These are phyloP conservation scores for Erinaceus europaeus DNA, from an alignment of 2,113 vertebrate genomes.

Conservation along the genomic window DNA sequence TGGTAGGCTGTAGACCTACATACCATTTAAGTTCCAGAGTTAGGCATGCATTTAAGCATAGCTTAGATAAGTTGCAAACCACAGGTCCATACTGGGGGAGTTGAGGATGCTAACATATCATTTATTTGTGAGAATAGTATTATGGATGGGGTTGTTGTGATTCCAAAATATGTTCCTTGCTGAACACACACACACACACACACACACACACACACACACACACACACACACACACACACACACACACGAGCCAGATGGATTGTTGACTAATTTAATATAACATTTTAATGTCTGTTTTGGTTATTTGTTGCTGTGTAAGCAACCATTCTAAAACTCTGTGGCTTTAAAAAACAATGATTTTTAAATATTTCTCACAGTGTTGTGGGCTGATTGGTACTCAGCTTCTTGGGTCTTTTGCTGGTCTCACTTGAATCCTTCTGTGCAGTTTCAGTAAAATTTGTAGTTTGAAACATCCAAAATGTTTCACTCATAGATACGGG, in stretches of 20 bases:
- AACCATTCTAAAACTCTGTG: background rate
- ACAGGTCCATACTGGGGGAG: conserved; percentile 4
- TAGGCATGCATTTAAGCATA: conserved; percentile 8
- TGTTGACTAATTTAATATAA: background rate
- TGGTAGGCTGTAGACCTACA: background rate
- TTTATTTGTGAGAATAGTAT: conserved; percentile 26
- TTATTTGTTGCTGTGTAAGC: background rate
- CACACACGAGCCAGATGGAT: background rate
- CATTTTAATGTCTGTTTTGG: background rate
- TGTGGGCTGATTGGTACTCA: background rate
- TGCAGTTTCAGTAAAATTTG: background rate
- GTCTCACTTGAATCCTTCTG: background rate
- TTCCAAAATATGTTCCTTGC: background rate
- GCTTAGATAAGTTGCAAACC: conserved; percentile 31
- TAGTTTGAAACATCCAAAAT: background rate
- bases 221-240: background rate
- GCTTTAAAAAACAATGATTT: background rate
- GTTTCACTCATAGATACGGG: background rate
- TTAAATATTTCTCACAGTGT: background rate
- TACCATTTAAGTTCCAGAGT: background rate
- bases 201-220: background rate
- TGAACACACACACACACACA: background rate
- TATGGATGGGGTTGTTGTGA: background rate
- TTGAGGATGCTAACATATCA: background rate
- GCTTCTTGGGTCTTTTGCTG: background rate